These are phyloP conservation scores for Andricus grossulariae DNA, from an alignment of 1,140 invertebrate species.

Conservation along the genomic window DNA sequence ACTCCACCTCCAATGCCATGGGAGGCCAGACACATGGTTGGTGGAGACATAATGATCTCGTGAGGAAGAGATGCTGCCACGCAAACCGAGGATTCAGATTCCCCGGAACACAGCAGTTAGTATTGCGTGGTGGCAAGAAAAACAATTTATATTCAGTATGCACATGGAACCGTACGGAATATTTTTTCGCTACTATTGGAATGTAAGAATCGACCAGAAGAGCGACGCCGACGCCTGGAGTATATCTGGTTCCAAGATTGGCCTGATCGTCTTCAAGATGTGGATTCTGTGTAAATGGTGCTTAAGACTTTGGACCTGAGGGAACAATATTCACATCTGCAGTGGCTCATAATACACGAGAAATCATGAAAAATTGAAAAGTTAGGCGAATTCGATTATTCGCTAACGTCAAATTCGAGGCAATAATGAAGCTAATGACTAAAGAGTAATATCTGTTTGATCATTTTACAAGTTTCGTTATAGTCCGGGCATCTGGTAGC, in stretches of 20 bases:
- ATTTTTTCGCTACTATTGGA: background rate
- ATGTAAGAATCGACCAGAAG: constrained; percentile 1
- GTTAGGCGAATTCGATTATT: constrained; percentile 9
- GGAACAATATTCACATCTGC: too few species aligned
- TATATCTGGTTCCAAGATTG: constrained; percentile 48
- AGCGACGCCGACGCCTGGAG: constrained; percentile 33
- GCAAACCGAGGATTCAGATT: constrained; percentile 68
- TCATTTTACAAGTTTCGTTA: constrained; percentile 33
- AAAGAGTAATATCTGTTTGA: constrained; percentile 33
- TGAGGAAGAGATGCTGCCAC: constrained; percentile 73
- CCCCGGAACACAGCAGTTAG: constrained; percentile 69
- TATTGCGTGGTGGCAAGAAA: constrained; percentile 71
- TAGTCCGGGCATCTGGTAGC: too few species aligned
- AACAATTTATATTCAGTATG: constrained; percentile 27
- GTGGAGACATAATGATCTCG: constrained; percentile 62
- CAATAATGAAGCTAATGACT: constrained; percentile 37
- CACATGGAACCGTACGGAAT: constrained; percentile 19
- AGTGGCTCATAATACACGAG: background rate
- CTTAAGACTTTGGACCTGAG: too few species aligned
- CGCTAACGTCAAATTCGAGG: constrained; percentile 37
- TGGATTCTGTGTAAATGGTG: constrained; percentile 39
- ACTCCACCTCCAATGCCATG: constrained; percentile 71
- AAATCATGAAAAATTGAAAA: constrained; percentile 6
- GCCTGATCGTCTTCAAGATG: constrained; percentile 55
- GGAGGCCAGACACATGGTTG: constrained; percentile 63